Evolutionary conservation across 2,888 invertebrate genomes (phyloP), one percentile per base, ranked within the genome.

Genomic region (Tineola bisselliella): DNA sequence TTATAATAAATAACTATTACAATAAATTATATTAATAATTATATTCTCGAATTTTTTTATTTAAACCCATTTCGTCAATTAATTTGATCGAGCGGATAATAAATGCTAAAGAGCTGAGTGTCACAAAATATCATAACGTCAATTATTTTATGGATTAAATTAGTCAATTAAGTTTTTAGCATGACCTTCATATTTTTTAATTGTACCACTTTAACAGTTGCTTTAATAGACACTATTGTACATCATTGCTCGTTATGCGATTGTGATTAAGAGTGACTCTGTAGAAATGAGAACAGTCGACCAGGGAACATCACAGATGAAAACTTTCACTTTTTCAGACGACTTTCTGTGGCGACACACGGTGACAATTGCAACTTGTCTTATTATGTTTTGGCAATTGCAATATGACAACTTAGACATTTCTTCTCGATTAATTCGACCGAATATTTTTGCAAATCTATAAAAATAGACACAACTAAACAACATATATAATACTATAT

Each of bases 311-410:
- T 68, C 68, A 65, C 73, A 77, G 82, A 84, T 84, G 84, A 84
- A 84, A 86, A 84, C 82, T 84, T 84, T 84, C 79, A 80, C 82
- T 83, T 82, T 80, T 81, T 77, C 79, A 75, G 76, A 75, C 77
- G 75, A 78, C 74, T 75, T 79, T 78, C 78, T 63, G 70, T 74
- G 77, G 79, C 70, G 71, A 81, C 78, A 78, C 81, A 81, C 73
- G 48, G 60, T 48, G 68, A 70, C 70, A 75, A 74, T 77, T 77
- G 78, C 64, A 77, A 73, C 69, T 67, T 70, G 74, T 68, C 77
- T 79, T 81, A 79, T 78, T 76, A 76, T 74, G 71, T 77, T 79
- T 13, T 19, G 19, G 59, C 44, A 59, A 59, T 59, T 59, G 44
- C 44, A 18, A 8, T n/a, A 43, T 58, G 13, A n/a, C n/a, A 58